Evolutionary conservation across 2,113 vertebrate species (phyloP).

Genomic region (Kryptolebias marmoratus): DNA sequence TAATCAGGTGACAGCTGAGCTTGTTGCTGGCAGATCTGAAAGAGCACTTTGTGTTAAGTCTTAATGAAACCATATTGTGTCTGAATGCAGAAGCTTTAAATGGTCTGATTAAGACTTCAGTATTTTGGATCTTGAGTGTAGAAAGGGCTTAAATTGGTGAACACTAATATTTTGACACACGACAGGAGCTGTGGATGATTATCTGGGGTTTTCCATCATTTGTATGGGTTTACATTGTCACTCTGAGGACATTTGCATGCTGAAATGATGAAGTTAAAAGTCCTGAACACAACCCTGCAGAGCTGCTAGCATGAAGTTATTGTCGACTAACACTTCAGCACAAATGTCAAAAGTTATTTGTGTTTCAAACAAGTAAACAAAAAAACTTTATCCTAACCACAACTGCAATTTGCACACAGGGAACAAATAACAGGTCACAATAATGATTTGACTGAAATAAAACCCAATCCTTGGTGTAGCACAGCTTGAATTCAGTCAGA

Average conservation of each 20-base stretch:
- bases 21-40: neutral
- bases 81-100: neutral
- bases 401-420: neutral
- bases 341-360: neutral
- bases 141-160: neutral
- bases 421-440: neutral
- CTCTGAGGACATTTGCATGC: neutral
- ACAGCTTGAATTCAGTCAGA: neutral
- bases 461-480: neutral
- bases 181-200: neutral
- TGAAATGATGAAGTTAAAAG: neutral
- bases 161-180: neutral
- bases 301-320: neutral
- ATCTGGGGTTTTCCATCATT: neutral
- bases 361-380: neutral
- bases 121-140: neutral
- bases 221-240: neutral
- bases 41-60: neutral
- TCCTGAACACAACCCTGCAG: neutral
- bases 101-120: neutral
- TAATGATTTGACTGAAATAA: neutral
- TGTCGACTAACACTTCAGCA: neutral
- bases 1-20: neutral
- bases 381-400: neutral
- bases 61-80: too few relatives aligned